Evolutionary conservation across 2,888 invertebrate species (phyloP).

Genomic region (Brachynemurus nebulosus): DNA sequence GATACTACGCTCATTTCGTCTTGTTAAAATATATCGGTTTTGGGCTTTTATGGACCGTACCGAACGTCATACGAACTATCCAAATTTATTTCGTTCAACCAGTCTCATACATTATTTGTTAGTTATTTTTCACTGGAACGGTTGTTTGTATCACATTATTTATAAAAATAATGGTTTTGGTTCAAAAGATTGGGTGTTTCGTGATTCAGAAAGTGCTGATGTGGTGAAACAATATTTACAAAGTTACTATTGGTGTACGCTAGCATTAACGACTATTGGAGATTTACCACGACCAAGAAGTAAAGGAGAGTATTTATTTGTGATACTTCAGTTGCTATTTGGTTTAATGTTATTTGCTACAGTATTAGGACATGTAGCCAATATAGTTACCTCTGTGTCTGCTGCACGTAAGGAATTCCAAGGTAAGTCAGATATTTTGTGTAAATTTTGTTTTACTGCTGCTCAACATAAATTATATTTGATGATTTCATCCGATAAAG

Average conservation of each 20-base stretch:
- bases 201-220: slow-evolving; percentile 72
- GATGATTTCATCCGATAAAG: no score
- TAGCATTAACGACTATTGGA: slow-evolving; percentile 91
- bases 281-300: slow-evolving; percentile 82
- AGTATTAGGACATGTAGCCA: slow-evolving; percentile 93
- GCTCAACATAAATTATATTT: no score
- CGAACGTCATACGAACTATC: slow-evolving; percentile 97
- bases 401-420: slow-evolving; percentile 97
- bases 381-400: slow-evolving; percentile 95
- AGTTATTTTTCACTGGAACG: slow-evolving; percentile 99
- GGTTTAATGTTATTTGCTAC: slow-evolving; percentile 91
- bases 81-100: slow-evolving; percentile 86
- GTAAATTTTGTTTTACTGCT: no score
- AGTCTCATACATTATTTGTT: slow-evolving; percentile 90
- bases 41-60: slow-evolving; percentile 98
- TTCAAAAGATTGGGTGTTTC: slow-evolving; percentile 80
- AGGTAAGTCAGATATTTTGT: no score
- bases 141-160: slow-evolving; percentile 94
- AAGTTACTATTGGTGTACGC: slow-evolving; percentile 96
- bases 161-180: slow-evolving; percentile 92
- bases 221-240: slow-evolving; percentile 91
- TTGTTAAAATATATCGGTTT: slow-evolving; percentile 95
- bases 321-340: slow-evolving; percentile 87
- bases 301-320: slow-evolving; percentile 90
- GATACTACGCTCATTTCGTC: slow-evolving; percentile 84